Conservation (phyloP, 2,113 vertebrate genomes). For the Vulpes vulpes region DNA sequence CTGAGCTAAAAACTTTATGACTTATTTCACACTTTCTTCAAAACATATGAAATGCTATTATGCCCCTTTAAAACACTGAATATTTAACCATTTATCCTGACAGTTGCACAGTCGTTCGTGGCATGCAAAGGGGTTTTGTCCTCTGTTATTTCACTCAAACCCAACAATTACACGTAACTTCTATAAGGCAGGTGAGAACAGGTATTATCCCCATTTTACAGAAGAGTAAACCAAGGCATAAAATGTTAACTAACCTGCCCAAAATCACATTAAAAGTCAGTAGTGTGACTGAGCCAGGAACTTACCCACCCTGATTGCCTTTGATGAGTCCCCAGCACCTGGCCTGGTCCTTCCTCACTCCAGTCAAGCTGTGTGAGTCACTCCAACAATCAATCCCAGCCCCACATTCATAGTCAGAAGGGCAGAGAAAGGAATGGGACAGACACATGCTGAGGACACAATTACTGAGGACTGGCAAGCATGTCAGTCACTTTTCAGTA, state of each 20-base stretch:
- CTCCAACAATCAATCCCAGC: neutral
- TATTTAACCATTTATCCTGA: neutral
- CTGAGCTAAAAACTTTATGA: neutral
- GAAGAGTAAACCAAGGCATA: neutral
- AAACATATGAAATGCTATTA: neutral
- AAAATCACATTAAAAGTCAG: neutral
- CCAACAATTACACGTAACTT: neutral
- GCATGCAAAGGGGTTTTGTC: neutral
- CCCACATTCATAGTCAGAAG: neutral
- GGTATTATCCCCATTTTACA: neutral
- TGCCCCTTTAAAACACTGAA: neutral
- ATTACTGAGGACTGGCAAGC: neutral
- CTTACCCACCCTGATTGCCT: neutral
- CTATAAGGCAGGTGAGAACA: neutral
- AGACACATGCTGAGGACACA: too few relatives aligned
- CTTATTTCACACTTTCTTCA: neutral
- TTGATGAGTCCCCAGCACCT: neutral
- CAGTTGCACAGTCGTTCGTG: neutral
- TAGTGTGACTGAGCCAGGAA: neutral
- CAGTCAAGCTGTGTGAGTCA: neutral
- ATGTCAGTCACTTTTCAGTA: neutral
- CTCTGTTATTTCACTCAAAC: conserved; percentile 21
- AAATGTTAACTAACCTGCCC: neutral
- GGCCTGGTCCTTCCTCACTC: neutral
- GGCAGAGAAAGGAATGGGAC: neutral